Evolutionary conservation across 2,888 invertebrate genomes (phyloP), one percentile per base, ranked within the genome.

Genomic region (Caenorhabditis sinica): DNA sequence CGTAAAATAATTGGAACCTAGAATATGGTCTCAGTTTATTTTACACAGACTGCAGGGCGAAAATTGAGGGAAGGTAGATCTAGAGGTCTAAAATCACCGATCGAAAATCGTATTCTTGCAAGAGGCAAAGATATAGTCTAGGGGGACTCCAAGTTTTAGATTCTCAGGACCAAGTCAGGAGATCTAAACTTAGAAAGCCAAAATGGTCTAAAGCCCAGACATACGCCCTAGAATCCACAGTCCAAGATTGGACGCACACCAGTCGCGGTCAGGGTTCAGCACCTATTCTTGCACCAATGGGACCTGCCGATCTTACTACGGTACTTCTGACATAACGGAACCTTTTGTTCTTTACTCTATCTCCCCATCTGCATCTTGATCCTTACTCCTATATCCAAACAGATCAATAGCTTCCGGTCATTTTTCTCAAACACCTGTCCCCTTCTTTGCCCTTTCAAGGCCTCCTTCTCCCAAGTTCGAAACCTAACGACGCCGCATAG

Each of bases 61-160:
- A 45, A 56, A n/a, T 33, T 15, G 36, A 23, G 68, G n/a, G 23
- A 45, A 33, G 33, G n/a, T 9, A 30, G 68, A 28, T n/a, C 11
- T 13, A 58, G 43, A 71, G 69, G 43, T 72, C 72, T 30, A 72
- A 72, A 72, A 72, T 72, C 72, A 60, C 30, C 30, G 56, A 58
- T 58, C 71, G 58, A 58, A 60, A 72, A 58, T 25, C 72, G 40
- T 33, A 33, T 60, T 28, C 5, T 15, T 63, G 43, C 43, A 63
- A 9, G 23, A 28, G 20, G n/a, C 5, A 51, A 9, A 28, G 20
- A 61, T 17, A 66, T 28, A 66, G 30, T 49, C 30, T 49, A 66
- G 66, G 66, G 43, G 28, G 17, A 23, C 17, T 6, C 4, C n/a
- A 23, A 3, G 11, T 49, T 28, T 17, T 6, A 49, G 45, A 63